Base-by-base conservation (phyloP, 2,888 invertebrate genomes). In the Gari tellinella region DNA sequence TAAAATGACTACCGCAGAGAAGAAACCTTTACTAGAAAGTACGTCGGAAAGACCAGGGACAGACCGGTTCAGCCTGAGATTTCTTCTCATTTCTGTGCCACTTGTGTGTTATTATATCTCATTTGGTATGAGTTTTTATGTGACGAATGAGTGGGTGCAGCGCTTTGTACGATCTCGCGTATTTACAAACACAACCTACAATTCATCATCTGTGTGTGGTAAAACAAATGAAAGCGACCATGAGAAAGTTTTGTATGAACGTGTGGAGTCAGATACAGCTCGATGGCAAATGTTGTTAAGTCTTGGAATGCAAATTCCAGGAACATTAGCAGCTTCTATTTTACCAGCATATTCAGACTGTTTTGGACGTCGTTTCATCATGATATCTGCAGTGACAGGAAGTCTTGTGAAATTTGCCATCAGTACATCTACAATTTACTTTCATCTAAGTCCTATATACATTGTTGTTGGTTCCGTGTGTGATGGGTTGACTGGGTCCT, bases 281-380 rank as follows among this genome's bases (percentile, higher is more conserved):
- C 43, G 15, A 12, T 72, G 74, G 74, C 61, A 60, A 21, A 64
- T 68, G 51, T 74, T 68, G 46, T 21, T 57, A 23, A 56, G 46
- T 14, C 15, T 80, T 8, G 67, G 70, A 12, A 17, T 40, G 1
- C 52, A 58, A 26, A 26, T 77, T 15, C 77, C 74, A 2, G 55
- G 38, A 0, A 21, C 68, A 3, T 10, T 80, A 10, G 49, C 52
- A 17, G 26, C 48, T 12, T n/a, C 60, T 0, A 31, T 77, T 15
- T 17, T 74, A 3, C 72, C 77, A 15, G 67, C 82, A 7, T 69
- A 62, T 41, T 80, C 85, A 10, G 80, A 75, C 49, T 45, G 46
- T 10, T 19, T 82, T 10, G 82, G 83, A 14, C 62, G 85, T 0
- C 78, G 72, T 51, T 58, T 80, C 25, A 31, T 83, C n/a, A 64